A percentile compares a stretch with the other conserved stretches of the same genome.
Evolutionary conservation across 2,797 vertebrate species (phyloP).

Genomic region (Chaetodon trifasciatus): DNA sequence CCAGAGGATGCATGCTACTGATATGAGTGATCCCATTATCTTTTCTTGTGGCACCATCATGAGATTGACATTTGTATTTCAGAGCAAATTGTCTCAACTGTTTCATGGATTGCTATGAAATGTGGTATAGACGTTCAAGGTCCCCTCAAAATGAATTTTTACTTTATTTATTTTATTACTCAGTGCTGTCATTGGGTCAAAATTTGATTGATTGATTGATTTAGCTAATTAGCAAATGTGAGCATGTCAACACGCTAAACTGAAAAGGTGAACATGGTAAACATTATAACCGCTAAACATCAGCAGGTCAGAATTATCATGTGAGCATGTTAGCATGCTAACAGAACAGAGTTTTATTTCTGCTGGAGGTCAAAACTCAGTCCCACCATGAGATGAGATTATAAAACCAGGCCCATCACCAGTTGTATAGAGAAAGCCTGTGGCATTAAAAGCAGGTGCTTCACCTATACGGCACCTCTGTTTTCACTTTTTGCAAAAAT

Average conservation of each 20-base stretch:
- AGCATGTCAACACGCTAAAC: neutral
- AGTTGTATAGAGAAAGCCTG: neutral
- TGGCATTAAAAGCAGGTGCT: neutral
- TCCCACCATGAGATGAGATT: no score
- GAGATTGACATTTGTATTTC: neutral
- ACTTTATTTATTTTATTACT: no score
- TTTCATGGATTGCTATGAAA: neutral
- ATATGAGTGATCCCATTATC: no score
- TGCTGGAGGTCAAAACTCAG: constrained; percentile 1
- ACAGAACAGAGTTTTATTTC: neutral
- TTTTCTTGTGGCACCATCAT: neutral
- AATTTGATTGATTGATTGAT: no score
- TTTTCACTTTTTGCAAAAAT: neutral
- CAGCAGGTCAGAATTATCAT: neutral
- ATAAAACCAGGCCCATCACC: no score
- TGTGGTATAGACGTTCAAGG: no score
- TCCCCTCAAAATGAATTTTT: no score
- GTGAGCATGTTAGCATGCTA: neutral
- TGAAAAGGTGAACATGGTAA: neutral
- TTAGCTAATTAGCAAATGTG: neutral
- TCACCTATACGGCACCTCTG: neutral
- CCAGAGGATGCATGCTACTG: no score
- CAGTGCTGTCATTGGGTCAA: neutral
- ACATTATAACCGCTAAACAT: neutral
- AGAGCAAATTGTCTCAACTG: neutral